phyloP scores from a whole-genome alignment of 1,140 invertebrate genomes.

The Pachypeltis micranthus region DNA sequence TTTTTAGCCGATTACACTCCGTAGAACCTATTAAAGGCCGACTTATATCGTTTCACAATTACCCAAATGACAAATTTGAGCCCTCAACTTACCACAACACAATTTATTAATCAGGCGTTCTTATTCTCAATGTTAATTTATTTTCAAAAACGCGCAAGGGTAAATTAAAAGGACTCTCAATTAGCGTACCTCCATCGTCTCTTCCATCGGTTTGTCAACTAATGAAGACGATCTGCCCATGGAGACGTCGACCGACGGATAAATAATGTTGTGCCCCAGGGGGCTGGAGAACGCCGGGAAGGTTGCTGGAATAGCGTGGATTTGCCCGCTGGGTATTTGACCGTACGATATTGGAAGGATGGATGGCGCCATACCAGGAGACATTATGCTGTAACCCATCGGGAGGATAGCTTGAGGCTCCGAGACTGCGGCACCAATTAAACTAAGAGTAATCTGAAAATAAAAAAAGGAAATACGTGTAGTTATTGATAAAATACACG shows the following conservation, averaged over 20 bases:
- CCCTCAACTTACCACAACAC: too few species aligned
- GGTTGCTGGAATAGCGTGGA: not conserved
- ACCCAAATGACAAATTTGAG: too few species aligned
- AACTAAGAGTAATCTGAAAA: slow-evolving; percentile 24
- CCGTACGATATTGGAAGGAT: not conserved
- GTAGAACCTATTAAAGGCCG: too few species aligned
- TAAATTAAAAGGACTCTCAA: not conserved
- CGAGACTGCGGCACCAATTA: slow-evolving; percentile 31
- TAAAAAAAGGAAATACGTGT: not conserved
- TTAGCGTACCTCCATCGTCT: slow-evolving; percentile 2
- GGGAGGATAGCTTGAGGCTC: slow-evolving; percentile 3
- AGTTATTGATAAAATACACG: not conserved
- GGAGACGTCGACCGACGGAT: not conserved
- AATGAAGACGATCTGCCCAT: not conserved
- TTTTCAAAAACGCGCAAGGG: too few species aligned
- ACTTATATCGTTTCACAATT: too few species aligned
- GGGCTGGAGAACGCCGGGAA: not conserved
- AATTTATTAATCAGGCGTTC: too few species aligned
- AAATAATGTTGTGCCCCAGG: not conserved
- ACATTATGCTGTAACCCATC: slow-evolving; percentile 24
- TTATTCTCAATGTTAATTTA: too few species aligned
- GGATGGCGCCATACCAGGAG: slow-evolving; percentile 21
- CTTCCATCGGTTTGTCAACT: not conserved
- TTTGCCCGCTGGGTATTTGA: not conserved
- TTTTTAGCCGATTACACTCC: too few species aligned